phyloP scores from a whole-genome alignment of 2,113 vertebrate species.

The Corythoichthys intestinalis region DNA sequence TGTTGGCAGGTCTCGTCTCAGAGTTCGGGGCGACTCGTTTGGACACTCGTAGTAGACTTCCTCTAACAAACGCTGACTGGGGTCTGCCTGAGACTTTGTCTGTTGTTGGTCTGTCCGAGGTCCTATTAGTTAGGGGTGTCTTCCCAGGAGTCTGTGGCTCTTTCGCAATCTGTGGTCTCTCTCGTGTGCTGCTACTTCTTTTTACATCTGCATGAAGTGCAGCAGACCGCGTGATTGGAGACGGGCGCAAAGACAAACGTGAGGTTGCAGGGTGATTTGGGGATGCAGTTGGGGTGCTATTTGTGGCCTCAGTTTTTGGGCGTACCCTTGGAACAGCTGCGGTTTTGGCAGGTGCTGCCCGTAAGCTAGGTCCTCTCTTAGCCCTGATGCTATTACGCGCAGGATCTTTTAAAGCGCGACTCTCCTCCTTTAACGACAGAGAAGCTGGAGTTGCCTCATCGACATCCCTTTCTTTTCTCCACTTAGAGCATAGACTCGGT shows the following conservation, averaged over 20 bases:
- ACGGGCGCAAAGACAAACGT: slow-evolving; percentile 50
- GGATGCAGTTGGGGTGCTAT: slow-evolving; percentile 7
- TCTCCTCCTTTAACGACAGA: slow-evolving; percentile 51
- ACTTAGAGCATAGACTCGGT: slow-evolving; percentile 75
- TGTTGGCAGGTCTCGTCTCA: slow-evolving; percentile 48
- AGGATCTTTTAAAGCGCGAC: slow-evolving; percentile 40
- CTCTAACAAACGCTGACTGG: slow-evolving; percentile 57
- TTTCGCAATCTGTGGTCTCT: slow-evolving; percentile 24
- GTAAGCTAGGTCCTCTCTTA: slow-evolving; percentile 61
- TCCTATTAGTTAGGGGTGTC: slow-evolving; percentile 25
- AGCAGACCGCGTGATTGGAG: slow-evolving; percentile 27
- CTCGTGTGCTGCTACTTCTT: slow-evolving; percentile 46
- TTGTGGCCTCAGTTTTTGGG: slow-evolving; percentile 56
- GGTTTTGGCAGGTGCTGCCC: slow-evolving; percentile 38
- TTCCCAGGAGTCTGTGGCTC: slow-evolving; percentile 47
- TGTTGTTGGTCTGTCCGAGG: slow-evolving; percentile 41
- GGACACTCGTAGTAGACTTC: slow-evolving; percentile 63
- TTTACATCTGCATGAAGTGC: slow-evolving; percentile 43
- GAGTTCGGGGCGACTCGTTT: slow-evolving; percentile 69
- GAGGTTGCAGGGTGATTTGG: slow-evolving; percentile 32
- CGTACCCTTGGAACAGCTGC: slow-evolving; percentile 58
- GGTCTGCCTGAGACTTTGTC: slow-evolving; percentile 45
- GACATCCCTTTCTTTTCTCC: slow-evolving; percentile 71
- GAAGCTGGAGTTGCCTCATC: slow-evolving; percentile 38
- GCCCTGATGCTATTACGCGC: slow-evolving; percentile 54